A percentile compares a stretch with the other conserved stretches of the same genome.
These are phyloP conservation scores for Zoroaster sp. DNA, from an alignment of 53 echinoderm and acorn worm genomes.

Conservation along the genomic window DNA sequence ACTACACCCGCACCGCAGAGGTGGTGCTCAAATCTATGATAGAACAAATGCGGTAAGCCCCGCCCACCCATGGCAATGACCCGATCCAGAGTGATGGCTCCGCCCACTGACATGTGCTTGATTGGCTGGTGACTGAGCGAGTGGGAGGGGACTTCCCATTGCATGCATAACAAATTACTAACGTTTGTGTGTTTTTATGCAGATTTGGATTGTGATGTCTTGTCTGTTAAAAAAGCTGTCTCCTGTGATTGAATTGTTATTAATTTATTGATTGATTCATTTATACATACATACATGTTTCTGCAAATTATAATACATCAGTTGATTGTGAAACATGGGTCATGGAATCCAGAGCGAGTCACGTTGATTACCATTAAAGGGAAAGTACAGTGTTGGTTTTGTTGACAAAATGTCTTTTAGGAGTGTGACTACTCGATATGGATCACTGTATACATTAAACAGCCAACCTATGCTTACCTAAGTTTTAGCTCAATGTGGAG, in stretches of 20 bases:
- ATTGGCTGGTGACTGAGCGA: not conserved
- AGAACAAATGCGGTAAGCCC: constrained; percentile 73
- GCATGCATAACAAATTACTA: constrained; percentile 15
- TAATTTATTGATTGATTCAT: not conserved
- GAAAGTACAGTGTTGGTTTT: too few species aligned
- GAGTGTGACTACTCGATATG: too few species aligned
- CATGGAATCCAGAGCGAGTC: too few species aligned
- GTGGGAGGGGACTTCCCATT: not conserved
- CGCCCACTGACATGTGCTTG: constrained; percentile 7
- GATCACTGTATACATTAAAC: too few species aligned
- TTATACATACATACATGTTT: too few species aligned
- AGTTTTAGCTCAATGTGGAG: too few species aligned
- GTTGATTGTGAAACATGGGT: too few species aligned
- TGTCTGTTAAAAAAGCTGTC: not conserved
- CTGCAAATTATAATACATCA: too few species aligned
- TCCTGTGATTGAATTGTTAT: not conserved
- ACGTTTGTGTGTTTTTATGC: not conserved
- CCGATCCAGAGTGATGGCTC: not conserved
- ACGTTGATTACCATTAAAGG: too few species aligned
- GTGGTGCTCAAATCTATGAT: constrained; percentile 89
- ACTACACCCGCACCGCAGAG: constrained; percentile 96
- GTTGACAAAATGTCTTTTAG: too few species aligned
- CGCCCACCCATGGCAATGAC: not conserved
- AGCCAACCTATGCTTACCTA: too few species aligned
- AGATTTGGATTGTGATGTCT: not conserved